Percentiles rank a stretch among this genome's conserved stretches.
phyloP scores from a whole-genome alignment of 2,113 vertebrate genomes.

The Lophura nycthemera region DNA sequence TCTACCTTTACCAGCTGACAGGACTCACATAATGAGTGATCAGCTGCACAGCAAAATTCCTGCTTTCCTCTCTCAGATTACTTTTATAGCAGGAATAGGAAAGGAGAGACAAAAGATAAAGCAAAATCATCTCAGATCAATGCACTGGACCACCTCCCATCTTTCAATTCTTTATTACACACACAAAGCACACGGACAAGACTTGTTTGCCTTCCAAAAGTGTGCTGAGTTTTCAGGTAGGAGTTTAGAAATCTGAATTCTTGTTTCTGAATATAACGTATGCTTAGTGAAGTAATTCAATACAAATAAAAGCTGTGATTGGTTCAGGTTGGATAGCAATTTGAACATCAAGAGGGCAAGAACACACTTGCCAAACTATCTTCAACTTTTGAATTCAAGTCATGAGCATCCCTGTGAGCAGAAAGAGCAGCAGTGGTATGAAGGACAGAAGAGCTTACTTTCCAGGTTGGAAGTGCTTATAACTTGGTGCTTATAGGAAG shows the following conservation, averaged over 20 bases:
- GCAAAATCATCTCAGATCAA: constrained; percentile 58
- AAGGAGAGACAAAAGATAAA: constrained; percentile 39
- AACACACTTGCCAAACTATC: neutral
- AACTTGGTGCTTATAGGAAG: neutral
- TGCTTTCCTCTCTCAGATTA: constrained; percentile 10
- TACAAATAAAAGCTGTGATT: constrained; percentile 6
- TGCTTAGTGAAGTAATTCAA: neutral
- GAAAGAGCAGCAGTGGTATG: neutral
- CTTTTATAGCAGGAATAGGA: constrained; percentile 17
- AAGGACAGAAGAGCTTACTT: neutral
- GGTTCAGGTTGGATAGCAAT: constrained; percentile 33
- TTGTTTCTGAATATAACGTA: neutral
- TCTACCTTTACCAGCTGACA: neutral
- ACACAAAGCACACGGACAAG: neutral
- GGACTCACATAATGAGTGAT: neutral
- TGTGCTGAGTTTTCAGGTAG: neutral
- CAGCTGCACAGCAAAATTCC: constrained; percentile 29
- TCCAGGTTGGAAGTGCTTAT: constrained; percentile 3
- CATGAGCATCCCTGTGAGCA: neutral
- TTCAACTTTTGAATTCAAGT: constrained; percentile 28
- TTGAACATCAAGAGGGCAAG: constrained; percentile 3
- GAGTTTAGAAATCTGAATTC: neutral
- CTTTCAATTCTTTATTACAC: neutral
- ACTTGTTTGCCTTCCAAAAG: neutral
- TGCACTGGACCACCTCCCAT: constrained; percentile 26